These are phyloP conservation scores for Aotus griseimembra DNA, from an alignment of 2,797 vertebrate species.

Conservation along the genomic window DNA sequence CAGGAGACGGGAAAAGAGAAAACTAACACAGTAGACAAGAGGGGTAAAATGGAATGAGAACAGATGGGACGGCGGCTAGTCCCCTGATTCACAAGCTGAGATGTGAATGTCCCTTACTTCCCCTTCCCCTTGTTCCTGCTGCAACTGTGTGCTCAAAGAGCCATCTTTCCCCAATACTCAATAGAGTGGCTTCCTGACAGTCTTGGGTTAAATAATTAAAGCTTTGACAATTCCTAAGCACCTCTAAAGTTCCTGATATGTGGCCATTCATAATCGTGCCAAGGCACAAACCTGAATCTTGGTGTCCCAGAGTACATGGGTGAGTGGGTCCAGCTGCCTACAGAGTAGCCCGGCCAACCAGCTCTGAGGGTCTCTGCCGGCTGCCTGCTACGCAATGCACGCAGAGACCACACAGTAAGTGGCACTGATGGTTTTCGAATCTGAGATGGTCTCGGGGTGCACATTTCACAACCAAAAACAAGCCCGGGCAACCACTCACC, in stretches of 20 bases:
- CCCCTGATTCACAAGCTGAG: background rate
- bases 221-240: background rate
- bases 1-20: background rate
- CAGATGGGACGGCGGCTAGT: background rate
- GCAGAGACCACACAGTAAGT: rapidly evolving
- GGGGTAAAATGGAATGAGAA: background rate
- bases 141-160: background rate
- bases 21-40: background rate
- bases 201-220: background rate
- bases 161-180: background rate
- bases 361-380: background rate
- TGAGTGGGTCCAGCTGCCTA: rapidly evolving
- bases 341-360: background rate
- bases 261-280: background rate
- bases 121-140: background rate
- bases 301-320: background rate
- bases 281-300: background rate
- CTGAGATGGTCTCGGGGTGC: background rate
- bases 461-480: background rate
- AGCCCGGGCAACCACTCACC: background rate
- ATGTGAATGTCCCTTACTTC: rapidly evolving
- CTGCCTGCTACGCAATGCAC: background rate
- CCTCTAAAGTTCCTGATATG: background rate
- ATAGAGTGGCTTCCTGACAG: rapidly evolving
- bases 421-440: background rate